Conservation (phyloP, 2,797 vertebrate genomes). For the Microhierax caerulescens region DNA sequence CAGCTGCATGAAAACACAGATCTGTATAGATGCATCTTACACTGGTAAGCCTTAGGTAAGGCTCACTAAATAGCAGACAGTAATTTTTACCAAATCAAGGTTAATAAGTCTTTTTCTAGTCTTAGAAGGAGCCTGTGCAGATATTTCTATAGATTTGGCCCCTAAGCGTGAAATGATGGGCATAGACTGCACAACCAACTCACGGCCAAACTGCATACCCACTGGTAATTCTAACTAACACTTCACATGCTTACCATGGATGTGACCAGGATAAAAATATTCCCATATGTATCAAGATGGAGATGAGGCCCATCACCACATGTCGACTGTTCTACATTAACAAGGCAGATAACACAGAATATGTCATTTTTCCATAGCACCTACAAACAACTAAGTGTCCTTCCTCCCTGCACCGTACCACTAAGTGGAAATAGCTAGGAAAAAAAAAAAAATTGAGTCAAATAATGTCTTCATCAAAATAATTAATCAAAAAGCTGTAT, state of each 20-base stretch:
- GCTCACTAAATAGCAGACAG: not conserved
- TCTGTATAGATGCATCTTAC: not conserved
- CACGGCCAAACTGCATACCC: fast-evolving
- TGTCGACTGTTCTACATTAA: not conserved
- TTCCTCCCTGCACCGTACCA: not conserved
- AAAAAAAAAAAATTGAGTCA: not conserved
- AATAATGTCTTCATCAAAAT: not conserved
- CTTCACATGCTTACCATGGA: not conserved
- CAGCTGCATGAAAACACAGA: not conserved
- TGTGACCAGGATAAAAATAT: not conserved
- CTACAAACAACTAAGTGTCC: not conserved
- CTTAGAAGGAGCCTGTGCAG: not conserved
- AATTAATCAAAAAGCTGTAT: not conserved
- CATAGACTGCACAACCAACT: not conserved
- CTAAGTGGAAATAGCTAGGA: not conserved
- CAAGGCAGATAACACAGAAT: not conserved
- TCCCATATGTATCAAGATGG: not conserved
- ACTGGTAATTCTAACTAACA: not conserved
- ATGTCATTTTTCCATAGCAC: not conserved
- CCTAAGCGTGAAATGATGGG: not conserved
- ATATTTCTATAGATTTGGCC: not conserved
- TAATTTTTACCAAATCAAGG: not conserved
- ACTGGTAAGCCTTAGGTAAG: not conserved
- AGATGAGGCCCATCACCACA: not conserved
- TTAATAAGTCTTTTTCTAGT: not conserved